phyloP scores from a whole-genome alignment of 2,113 vertebrate species.

The Eulemur rufifrons region DNA sequence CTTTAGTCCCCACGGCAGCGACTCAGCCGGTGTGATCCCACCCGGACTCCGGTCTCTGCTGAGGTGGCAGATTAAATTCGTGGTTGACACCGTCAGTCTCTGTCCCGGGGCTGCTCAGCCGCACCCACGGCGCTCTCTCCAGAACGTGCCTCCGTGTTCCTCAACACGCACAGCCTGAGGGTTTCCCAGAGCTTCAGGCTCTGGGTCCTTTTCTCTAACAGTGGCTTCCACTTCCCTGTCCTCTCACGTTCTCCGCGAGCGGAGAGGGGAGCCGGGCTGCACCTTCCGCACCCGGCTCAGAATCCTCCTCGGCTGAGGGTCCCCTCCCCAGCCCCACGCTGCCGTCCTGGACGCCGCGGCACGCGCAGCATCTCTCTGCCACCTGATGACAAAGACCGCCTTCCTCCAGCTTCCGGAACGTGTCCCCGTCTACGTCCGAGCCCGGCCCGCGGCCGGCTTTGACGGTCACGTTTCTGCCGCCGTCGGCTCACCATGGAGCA shows the following conservation, averaged over 20 bases:
- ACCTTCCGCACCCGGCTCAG: neutral
- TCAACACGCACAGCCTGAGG: neutral
- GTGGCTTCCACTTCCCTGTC: neutral
- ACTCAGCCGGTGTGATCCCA: neutral
- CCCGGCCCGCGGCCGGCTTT: neutral
- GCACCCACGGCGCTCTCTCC: neutral
- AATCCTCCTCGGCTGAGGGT: neutral
- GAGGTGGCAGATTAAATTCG: neutral
- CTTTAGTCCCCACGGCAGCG: too few relatives aligned
- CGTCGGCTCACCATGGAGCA: rapidly evolving
- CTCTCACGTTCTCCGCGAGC: neutral
- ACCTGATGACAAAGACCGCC: neutral
- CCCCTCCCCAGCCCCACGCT: too few relatives aligned
- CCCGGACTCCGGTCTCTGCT: neutral
- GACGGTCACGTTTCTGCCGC: neutral
- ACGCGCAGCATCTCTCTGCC: neutral
- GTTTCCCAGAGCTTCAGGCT: neutral
- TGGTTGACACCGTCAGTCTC: neutral
- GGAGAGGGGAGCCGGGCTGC: neutral
- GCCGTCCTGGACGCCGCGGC: too few relatives aligned
- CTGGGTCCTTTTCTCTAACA: neutral
- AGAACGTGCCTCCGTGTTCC: neutral
- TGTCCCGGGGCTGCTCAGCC: neutral
- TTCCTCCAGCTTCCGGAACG: neutral
- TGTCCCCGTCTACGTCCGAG: too few relatives aligned